phyloP scores from a whole-genome alignment of 2,113 vertebrate species.

The Tringa solitaria region DNA sequence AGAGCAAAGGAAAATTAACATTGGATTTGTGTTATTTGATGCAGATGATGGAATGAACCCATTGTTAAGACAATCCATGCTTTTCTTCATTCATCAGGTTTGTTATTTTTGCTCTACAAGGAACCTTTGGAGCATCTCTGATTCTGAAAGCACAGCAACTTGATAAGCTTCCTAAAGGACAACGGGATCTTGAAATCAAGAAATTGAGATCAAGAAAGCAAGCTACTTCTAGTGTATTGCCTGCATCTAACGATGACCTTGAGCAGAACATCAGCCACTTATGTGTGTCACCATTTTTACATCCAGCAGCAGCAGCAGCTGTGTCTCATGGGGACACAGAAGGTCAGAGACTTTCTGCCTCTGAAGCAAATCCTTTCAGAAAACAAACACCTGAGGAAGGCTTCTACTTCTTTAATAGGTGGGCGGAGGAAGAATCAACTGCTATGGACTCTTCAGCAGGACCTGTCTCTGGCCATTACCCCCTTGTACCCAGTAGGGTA shows the following conservation, averaged over 20 bases:
- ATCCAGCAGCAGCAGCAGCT: background rate
- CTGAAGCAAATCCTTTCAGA: background rate
- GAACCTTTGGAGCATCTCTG: conserved; percentile 76
- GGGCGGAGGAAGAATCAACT: background rate
- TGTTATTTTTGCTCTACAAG: conserved; percentile 79
- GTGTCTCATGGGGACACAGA: background rate
- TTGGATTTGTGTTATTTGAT: background rate
- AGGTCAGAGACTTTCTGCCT: background rate
- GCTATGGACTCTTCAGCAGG: background rate
- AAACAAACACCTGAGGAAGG: background rate
- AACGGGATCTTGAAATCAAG: conserved; percentile 76
- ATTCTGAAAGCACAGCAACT: conserved; percentile 80
- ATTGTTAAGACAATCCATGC: background rate
- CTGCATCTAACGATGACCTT: background rate
- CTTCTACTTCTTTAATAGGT: background rate
- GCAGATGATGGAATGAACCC: background rate
- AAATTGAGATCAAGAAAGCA: conserved; percentile 72
- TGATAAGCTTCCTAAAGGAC: conserved; percentile 75
- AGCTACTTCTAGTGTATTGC: background rate
- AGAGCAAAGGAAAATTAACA: background rate
- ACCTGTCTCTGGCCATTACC: background rate
- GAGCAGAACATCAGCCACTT: background rate
- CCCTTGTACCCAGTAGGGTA: background rate
- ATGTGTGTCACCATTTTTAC: background rate
- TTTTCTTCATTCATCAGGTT: conserved; percentile 77